Evolutionary conservation across 1,140 invertebrate genomes (phyloP), one percentile per base, ranked within the genome.

Genomic region (Papilio glaucus): DNA sequence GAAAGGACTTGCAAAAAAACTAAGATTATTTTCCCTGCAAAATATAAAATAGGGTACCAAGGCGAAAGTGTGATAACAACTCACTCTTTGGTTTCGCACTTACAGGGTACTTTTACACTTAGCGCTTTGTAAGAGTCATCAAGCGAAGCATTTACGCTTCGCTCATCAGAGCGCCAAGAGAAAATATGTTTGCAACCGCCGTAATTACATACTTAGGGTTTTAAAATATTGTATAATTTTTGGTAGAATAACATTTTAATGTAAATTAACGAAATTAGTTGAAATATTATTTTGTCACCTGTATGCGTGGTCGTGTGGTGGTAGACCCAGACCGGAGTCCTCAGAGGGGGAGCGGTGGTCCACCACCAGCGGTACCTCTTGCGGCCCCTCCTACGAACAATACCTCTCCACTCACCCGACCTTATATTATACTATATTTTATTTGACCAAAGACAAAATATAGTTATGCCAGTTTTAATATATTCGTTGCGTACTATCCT

Each of bases 291-390:
- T 26, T 10, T 42, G 49, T 75, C 85, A 93, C 94, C 94, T 94
- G 90, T 91, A 93, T 82, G 89, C 93, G 93, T 95, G 93, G 90
- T 96, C 95, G 92, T 94, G 94, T 90, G 95, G 95, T 87, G 95
- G 95, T 87, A 96, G 94, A 86, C 96, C 96, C 84, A 97, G 95
- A 81, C 96, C 96, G 89, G 96, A 97, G 94, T 97, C 96, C 92
- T 97, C 96, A 88, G 96, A 97, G 62, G 96, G 96, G 70, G 96
- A 97, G 84, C 96, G 95, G 93, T 96, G 95, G 80, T 95, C 94
- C 74, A 90, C 89, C 85, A 88, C 92, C 77, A 89, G 88, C 80
- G 87, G 87, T 73, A 92, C 92, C 93, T 94, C 94, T 90, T 88
- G 93, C 92, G 93, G 93, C 89, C 91, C 94, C 94, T 94, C 94